Percentiles rank a stretch among this genome's conserved stretches.
Evolutionary conservation across 2,113 vertebrate species (phyloP).

Genomic region (Pan troglodytes): DNA sequence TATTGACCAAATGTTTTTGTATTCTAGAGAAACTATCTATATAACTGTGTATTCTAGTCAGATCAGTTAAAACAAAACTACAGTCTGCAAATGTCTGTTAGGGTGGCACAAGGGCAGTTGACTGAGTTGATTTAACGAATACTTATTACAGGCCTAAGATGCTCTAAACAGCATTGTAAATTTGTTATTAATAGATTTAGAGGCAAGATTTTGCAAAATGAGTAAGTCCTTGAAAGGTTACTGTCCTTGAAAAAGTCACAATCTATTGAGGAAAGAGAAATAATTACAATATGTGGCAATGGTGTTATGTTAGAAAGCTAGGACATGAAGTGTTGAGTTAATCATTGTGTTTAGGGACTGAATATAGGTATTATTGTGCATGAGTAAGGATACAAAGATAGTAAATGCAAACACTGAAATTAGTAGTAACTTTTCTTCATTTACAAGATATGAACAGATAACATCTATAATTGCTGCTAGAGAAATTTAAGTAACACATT

Average conservation of each 20-base stretch:
- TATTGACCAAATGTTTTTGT: not conserved
- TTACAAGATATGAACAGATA: not conserved
- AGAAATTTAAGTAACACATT: not conserved
- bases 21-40: not conserved
- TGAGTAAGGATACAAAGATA: not conserved
- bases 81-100: not conserved
- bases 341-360: too few relatives aligned
- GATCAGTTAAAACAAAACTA: not conserved
- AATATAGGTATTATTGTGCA: not conserved
- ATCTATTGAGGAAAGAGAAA: not conserved
- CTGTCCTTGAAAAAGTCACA: not conserved
- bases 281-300: not conserved
- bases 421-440: not conserved
- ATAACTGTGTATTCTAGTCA: not conserved
- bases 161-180: not conserved
- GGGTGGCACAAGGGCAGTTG: too few relatives aligned
- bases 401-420: not conserved
- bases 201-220: not conserved
- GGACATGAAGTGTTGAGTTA: too few relatives aligned
- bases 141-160: not conserved
- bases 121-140: not conserved
- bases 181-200: not conserved
- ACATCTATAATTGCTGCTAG: not conserved
- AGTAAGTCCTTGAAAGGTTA: not conserved
- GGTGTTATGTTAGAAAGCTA: not conserved